Conservation (phyloP, 2,797 vertebrate species). For the Myotis planiceps region DNA sequence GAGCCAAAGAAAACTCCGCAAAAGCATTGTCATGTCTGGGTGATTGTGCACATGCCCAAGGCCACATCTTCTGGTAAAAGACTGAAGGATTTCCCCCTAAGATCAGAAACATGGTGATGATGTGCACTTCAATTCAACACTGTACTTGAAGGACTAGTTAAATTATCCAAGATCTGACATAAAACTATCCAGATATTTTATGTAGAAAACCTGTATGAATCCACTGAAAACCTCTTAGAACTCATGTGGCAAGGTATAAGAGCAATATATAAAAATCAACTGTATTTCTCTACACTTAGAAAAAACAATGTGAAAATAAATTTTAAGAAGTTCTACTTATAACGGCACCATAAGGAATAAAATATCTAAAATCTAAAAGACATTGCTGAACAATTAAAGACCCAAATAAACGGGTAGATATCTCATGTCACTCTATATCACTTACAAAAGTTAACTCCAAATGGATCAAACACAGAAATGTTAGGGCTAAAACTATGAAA, state of each 20-base stretch:
- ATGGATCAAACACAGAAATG: neutral
- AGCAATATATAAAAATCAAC: neutral
- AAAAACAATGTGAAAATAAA: too few relatives aligned
- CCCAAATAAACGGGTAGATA: neutral
- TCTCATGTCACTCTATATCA: neutral
- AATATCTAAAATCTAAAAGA: neutral
- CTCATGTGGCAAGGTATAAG: neutral
- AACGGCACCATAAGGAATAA: neutral
- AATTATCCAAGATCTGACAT: neutral
- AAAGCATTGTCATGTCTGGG: neutral
- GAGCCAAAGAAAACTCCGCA: neutral
- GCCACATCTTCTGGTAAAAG: neutral
- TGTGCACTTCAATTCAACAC: neutral
- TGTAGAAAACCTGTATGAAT: neutral
- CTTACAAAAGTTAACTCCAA: neutral
- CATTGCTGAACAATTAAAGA: neutral
- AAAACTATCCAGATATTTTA: neutral
- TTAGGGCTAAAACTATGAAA: neutral
- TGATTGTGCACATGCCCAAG: neutral
- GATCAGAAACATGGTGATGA: neutral
- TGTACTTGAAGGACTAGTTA: neutral
- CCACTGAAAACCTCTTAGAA: neutral
- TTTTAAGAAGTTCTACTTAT: neutral
- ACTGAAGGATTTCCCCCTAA: neutral
- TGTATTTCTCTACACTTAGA: neutral